Evolutionary conservation across 2,888 invertebrate genomes (phyloP).

Genomic region (Cryptus armator): DNA sequence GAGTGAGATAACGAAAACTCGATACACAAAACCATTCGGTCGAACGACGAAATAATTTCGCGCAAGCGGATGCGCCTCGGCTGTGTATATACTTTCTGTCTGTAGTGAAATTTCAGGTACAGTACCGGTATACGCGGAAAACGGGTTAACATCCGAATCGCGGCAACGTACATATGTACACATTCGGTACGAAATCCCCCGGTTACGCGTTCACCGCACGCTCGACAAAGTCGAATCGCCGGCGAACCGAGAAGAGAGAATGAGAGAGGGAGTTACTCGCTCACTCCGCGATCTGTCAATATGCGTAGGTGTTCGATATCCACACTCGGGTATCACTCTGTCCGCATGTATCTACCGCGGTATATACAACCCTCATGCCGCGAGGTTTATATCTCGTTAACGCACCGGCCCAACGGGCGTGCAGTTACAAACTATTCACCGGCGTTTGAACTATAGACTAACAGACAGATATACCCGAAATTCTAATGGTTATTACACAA

Average conservation of each 20-base stretch:
- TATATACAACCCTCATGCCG: conserved; percentile 25
- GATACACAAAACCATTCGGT: conserved; percentile 21
- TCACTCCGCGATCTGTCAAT: conserved; percentile 62
- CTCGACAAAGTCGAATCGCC: conserved; percentile 52
- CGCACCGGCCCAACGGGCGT: conserved; percentile 54
- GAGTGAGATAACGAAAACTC: conserved; percentile 33
- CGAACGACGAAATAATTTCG: conserved; percentile 28
- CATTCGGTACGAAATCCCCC: conserved; percentile 23
- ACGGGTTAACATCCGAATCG: not conserved
- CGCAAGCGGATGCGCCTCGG: not conserved
- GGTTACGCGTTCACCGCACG: conserved; percentile 17
- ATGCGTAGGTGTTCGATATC: conserved; percentile 66
- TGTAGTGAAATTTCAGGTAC: conserved; percentile 22
- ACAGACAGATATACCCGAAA: conserved; percentile 42
- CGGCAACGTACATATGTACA: conserved; percentile 1
- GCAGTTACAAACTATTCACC: conserved; percentile 23
- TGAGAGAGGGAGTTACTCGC: not conserved
- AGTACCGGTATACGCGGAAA: not conserved
- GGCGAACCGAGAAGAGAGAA: conserved; percentile 2
- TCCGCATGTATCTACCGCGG: conserved; percentile 22
- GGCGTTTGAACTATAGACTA: conserved; percentile 7
- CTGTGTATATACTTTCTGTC: not conserved
- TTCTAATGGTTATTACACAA: conserved; percentile 61
- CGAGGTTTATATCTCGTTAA: conserved; percentile 68
- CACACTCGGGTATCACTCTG: conserved; percentile 30